phyloP scores from a whole-genome alignment of 2,113 vertebrate genomes.

The Bambusicola thoracicus region DNA sequence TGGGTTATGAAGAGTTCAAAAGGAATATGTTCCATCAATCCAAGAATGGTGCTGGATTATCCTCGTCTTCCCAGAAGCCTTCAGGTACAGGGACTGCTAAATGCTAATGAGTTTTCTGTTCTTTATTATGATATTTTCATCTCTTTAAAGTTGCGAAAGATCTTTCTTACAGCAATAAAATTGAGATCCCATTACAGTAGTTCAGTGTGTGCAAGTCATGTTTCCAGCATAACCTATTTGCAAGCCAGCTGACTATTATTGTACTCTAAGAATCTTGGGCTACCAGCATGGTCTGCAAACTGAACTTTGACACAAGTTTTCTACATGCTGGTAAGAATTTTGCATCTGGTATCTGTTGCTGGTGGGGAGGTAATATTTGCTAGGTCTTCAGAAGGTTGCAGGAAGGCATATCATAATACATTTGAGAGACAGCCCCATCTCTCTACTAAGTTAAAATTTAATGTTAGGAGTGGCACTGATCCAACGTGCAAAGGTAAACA shows the following conservation, averaged over 20 bases:
- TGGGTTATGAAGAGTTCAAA: not conserved
- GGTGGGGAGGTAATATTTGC: not conserved
- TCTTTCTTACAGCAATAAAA: not conserved
- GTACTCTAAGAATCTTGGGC: not conserved
- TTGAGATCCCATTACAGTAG: not conserved
- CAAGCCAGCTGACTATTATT: not conserved
- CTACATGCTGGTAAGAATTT: not conserved
- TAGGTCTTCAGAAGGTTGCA: not conserved
- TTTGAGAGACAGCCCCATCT: not conserved
- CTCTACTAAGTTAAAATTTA: not conserved
- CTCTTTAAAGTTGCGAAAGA: not conserved
- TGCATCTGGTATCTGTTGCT: not conserved
- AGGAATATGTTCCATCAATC: not conserved
- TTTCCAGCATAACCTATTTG: not conserved
- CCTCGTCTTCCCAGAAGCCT: not conserved
- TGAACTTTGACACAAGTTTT: not conserved
- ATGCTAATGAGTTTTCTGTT: not conserved
- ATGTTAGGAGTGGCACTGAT: not conserved
- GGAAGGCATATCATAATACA: not conserved
- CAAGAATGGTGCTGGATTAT: not conserved
- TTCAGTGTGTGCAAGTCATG: not conserved
- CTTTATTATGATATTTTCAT: not conserved
- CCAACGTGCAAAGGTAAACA: not conserved
- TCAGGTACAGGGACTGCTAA: not conserved
- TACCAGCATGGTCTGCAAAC: no score